Percentiles rank a stretch among this genome's conserved stretches.
phyloP scores from a whole-genome alignment of 2,888 invertebrate genomes.

The Schizaphis graminum region DNA sequence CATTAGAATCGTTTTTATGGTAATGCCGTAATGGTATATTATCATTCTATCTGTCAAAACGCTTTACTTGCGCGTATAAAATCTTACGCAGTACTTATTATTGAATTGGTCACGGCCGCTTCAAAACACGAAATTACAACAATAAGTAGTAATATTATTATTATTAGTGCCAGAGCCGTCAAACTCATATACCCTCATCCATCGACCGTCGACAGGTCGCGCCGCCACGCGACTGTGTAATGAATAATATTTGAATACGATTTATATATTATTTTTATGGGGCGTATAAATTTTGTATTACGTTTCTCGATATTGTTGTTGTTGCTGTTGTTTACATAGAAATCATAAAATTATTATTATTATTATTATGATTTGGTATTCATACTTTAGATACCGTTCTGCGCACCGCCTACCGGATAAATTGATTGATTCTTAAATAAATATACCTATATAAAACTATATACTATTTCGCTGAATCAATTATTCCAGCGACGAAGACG shows the following conservation, averaged over 20 bases:
- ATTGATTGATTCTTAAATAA: not conserved
- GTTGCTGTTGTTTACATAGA: not conserved
- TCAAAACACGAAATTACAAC: not conserved
- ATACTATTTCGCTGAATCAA: constrained; percentile 6
- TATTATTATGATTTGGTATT: not conserved
- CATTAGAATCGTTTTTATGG: not conserved
- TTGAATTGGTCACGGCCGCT: not conserved
- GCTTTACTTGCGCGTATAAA: not conserved
- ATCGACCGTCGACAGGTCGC: not conserved
- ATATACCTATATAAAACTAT: not conserved
- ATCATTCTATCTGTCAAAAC: not conserved
- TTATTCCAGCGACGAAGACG: not conserved
- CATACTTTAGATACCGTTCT: not conserved
- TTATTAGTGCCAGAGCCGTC: not conserved
- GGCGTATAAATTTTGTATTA: not conserved
- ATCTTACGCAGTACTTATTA: not conserved
- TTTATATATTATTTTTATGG: constrained; percentile 19
- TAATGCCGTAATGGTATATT: not conserved
- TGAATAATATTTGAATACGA: constrained; percentile 52
- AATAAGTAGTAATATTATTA: not conserved
- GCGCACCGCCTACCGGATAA: not conserved
- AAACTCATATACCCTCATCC: not conserved
- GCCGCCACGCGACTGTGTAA: not conserved
- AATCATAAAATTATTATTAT: not conserved
- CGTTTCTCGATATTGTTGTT: not conserved